Conservation (phyloP, 2,888 invertebrate genomes). For the Quadriops clusia region DNA sequence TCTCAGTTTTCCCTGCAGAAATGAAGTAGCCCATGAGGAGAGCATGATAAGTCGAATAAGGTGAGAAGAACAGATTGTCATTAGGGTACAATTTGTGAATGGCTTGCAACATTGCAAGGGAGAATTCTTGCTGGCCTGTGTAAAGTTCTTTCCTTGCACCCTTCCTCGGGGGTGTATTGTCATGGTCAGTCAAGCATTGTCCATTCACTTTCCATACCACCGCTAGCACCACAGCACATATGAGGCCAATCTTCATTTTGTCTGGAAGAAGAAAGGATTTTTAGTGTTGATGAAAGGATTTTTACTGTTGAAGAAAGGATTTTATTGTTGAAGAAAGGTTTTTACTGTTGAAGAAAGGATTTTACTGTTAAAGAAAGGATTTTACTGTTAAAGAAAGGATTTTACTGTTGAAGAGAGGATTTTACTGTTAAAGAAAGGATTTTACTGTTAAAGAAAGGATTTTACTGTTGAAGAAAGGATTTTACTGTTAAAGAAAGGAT, state of each 20-base stretch:
- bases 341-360: too few relatives aligned
- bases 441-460: too few relatives aligned
- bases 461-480: too few relatives aligned
- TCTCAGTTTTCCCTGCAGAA: slow-evolving; percentile 58
- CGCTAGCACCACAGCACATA: slow-evolving; percentile 25
- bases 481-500: too few relatives aligned
- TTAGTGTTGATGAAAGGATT: too few relatives aligned
- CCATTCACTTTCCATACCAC: slow-evolving; percentile 13
- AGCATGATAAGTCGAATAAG: slow-evolving; percentile 75
- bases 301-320: too few relatives aligned
- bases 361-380: too few relatives aligned
- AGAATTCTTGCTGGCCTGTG: slow-evolving; percentile 54
- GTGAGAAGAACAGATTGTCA: slow-evolving; percentile 78
- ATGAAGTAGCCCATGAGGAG: slow-evolving; percentile 69
- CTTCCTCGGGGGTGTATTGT: slow-evolving; percentile 26
- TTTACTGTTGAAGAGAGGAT: too few relatives aligned
- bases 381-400: too few relatives aligned
- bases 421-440: too few relatives aligned
- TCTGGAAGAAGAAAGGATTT: slow-evolving; percentile 14
- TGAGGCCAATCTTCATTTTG: slow-evolving; percentile 38
- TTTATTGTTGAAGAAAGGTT: too few relatives aligned
- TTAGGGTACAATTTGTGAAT: slow-evolving; percentile 50
- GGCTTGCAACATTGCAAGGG: slow-evolving; percentile 55
- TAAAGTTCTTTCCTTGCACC: slow-evolving; percentile 38
- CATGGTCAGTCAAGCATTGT: slow-evolving; percentile 41